These are phyloP conservation scores for Orbicella faveolata DNA, from an alignment of 64 coral and sea anemone genomes.

Conservation along the genomic window DNA sequence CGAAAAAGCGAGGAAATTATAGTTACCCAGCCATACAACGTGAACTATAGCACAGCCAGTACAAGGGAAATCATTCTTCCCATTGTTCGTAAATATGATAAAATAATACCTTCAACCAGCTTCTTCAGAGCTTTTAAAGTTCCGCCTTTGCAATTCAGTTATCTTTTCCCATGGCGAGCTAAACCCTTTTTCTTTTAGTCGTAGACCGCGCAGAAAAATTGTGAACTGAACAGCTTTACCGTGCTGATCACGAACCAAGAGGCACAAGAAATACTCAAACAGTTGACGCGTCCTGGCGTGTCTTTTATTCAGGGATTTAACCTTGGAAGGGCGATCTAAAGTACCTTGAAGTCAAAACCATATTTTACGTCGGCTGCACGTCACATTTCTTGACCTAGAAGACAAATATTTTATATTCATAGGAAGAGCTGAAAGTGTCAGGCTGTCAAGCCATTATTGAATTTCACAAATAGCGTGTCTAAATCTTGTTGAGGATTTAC, in stretches of 20 bases:
- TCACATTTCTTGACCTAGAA: constrained; percentile 10
- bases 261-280: background rate
- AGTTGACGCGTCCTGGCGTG: background rate
- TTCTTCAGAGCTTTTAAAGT: background rate
- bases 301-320: constrained; percentile 32
- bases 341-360: constrained; percentile 38
- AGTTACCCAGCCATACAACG: background rate
- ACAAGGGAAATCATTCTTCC: background rate
- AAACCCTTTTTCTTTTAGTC: background rate
- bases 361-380: constrained; percentile 31
- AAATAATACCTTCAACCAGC: background rate
- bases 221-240: background rate
- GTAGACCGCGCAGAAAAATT: background rate
- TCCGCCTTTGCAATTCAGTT: background rate
- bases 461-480: constrained; percentile 21
- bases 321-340: constrained; percentile 18
- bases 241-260: constrained; percentile 14
- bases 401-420: background rate
- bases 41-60: background rate
- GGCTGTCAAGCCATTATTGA: constrained; percentile 31
- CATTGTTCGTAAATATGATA: background rate
- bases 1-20: background rate
- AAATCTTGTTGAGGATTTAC: background rate
- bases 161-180: background rate
- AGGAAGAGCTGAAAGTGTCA: background rate